phyloP scores from a whole-genome alignment of 2,113 vertebrate genomes.

The Chloebia gouldiae region DNA sequence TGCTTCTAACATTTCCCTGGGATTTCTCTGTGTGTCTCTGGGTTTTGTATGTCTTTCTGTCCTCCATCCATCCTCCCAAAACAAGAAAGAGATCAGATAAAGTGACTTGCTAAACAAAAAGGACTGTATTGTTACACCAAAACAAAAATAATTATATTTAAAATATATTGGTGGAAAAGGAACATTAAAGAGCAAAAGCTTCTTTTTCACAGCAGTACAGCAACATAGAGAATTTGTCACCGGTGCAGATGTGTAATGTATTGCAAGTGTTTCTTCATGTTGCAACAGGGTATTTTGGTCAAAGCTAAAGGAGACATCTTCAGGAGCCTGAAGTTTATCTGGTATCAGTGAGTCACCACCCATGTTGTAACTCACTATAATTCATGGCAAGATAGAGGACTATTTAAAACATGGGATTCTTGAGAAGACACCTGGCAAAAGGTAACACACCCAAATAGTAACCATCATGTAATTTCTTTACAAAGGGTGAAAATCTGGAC shows the following conservation, averaged over 20 bases:
- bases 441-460: neutral
- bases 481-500: neutral
- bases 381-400: neutral
- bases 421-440: neutral
- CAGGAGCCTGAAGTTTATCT: constrained; percentile 1
- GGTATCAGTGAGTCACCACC: constrained; percentile 11
- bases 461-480: neutral
- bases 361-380: neutral
- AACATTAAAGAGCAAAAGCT: neutral
- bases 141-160: neutral
- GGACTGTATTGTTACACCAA: neutral
- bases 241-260: neutral
- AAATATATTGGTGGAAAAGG: neutral
- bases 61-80: neutral
- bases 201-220: neutral
- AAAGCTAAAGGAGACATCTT: constrained; percentile 4
- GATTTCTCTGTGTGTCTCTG: neutral
- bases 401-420: neutral
- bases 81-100: neutral
- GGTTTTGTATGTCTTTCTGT: neutral
- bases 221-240: neutral
- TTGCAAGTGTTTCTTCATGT: neutral
- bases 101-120: neutral
- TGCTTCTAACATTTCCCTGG: neutral
- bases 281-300: neutral